Evolutionary conservation across 2,797 vertebrate species (phyloP).

Genomic region (Danio albolineatus): DNA sequence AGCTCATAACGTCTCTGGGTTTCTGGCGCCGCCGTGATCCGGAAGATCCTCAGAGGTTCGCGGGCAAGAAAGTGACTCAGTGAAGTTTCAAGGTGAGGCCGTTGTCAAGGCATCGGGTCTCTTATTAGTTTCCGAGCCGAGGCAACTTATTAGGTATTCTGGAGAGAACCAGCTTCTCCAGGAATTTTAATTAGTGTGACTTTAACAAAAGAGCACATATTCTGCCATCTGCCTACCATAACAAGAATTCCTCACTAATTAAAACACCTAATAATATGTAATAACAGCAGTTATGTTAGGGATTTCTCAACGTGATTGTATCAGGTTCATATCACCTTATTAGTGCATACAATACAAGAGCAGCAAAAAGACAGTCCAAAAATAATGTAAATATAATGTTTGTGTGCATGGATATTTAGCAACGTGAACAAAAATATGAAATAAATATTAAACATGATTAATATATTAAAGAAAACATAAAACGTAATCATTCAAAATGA

Average conservation of each 20-base stretch:
- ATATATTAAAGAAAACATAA: too few species aligned
- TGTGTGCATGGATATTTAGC: too few species aligned
- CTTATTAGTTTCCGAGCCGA: conserved; percentile 82
- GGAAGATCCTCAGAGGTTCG: conserved; percentile 58
- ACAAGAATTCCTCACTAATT: conserved; percentile 88
- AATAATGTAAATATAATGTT: too few species aligned
- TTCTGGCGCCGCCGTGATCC: conserved; percentile 44
- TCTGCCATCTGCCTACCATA: conserved; percentile 89
- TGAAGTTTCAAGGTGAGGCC: conserved; percentile 81
- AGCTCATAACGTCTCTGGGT: conserved; percentile 53
- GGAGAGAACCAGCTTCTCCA: conserved; percentile 82
- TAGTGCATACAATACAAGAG: background rate
- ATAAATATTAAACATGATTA: too few species aligned
- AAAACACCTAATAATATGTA: conserved; percentile 84
- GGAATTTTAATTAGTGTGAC: conserved; percentile 94
- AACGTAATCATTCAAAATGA: too few species aligned
- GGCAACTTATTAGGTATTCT: conserved; percentile 85
- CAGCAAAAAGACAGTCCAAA: background rate
- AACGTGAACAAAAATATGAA: too few species aligned
- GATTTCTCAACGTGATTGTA: conserved; percentile 70
- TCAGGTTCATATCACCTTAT: background rate
- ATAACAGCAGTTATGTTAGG: conserved; percentile 71
- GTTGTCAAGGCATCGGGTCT: conserved; percentile 78
- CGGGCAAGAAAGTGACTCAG: conserved; percentile 61
- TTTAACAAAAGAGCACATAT: conserved; percentile 87